Base-by-base conservation (phyloP, 2,113 vertebrate genomes). In the Saimiri boliviensis region DNA sequence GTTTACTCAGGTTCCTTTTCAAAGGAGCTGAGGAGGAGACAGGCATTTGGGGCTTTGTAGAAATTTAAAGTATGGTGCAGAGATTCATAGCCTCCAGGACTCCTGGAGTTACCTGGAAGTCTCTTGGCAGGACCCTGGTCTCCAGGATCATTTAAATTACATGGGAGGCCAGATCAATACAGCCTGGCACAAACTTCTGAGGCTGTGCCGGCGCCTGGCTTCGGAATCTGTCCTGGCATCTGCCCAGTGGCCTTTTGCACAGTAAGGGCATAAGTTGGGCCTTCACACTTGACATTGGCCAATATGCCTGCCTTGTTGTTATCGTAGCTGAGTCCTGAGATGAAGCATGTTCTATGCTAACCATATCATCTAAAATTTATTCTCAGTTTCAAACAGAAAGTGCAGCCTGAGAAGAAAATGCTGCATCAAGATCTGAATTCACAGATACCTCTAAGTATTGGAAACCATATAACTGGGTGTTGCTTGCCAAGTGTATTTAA, bases 221-320 rank as follows among this genome's bases (percentile, higher is more conserved):
- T 32, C 11, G 12, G 30, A 2, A 19, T 73, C 58, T n/a, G 19
- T 35, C 56, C 79, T 21, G 63, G 9, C 37, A 58, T 47, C 54
- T 32, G 13, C 7, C 8, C 11, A 3, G 4, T 0, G 6, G 70
- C 25, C 25, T 20, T 47, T 6, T 8, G 11, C 42, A 13, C 14
- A 30, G 10, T 19, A 6, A 12, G 9, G 49, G 35, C 17, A 9
- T 23, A 52, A 79, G 25, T 1, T 56, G 52, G 45, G 12, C 25
- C 14, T 17, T 68, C n/a, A 21, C 21, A 11, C 6, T 73, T 49
- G 25, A 47, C 7, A 12, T 7, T 37, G 47, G 32, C 37, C 60
- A 58, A 14, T 45, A 17, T 45, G 17, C 45, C 45, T 45, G 21
- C 35, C 21, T 58, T 60, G 10, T 35, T 52, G 30, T 56, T 47